Conservation (phyloP, 2,113 vertebrate species). For the Capricornis sumatraensis region DNA sequence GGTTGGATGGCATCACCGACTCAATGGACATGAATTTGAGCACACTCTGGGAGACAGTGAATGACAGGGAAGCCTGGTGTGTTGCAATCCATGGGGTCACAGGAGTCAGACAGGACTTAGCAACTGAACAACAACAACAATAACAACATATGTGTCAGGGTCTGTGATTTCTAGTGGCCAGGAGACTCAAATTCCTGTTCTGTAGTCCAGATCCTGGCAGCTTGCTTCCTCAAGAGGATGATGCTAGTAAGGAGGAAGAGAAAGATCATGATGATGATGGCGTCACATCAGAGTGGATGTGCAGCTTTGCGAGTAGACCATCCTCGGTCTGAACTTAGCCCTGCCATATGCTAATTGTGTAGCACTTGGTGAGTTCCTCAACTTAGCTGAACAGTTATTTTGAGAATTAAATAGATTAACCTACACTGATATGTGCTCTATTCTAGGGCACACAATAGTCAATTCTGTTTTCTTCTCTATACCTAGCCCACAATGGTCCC, state of each 20-base stretch:
- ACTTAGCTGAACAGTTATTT: conserved; percentile 28
- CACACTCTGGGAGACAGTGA: neutral
- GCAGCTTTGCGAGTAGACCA: neutral
- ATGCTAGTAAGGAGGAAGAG: neutral
- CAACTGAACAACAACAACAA: neutral
- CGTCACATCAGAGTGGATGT: neutral
- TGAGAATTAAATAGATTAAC: conserved; percentile 57
- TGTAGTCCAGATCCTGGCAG: neutral
- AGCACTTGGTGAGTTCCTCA: conserved; percentile 19
- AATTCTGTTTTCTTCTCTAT: conserved; percentile 5
- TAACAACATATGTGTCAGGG: neutral
- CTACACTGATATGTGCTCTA: neutral
- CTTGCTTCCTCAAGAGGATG: neutral
- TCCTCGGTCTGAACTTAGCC: conserved; percentile 32
- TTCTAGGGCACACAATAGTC: neutral
- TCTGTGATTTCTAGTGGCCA: neutral
- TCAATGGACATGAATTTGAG: neutral
- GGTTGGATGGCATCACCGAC: neutral
- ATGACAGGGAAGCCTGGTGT: neutral
- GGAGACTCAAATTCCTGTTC: neutral
- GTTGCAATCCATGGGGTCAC: neutral
- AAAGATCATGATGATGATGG: neutral
- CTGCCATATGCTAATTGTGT: neutral
- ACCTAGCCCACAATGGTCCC: neutral
- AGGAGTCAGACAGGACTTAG: neutral